Conservation (phyloP, 2,113 vertebrate genomes). For the Colaptes auratus region DNA sequence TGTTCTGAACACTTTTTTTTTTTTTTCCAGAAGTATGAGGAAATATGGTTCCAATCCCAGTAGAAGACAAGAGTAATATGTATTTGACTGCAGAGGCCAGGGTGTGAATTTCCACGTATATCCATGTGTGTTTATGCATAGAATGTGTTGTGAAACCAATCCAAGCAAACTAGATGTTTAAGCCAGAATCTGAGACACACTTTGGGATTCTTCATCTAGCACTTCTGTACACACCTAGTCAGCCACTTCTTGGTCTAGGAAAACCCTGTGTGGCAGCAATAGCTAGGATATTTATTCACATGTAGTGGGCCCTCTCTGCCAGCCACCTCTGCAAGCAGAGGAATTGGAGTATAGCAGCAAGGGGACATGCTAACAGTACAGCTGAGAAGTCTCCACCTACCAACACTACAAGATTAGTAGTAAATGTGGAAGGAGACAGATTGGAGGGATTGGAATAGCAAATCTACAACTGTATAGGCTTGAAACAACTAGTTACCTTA, state of each 20-base stretch:
- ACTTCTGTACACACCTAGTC: background rate
- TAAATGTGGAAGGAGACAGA: background rate
- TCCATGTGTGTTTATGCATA: background rate
- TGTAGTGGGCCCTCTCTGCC: background rate
- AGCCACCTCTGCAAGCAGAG: background rate
- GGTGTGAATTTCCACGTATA: background rate
- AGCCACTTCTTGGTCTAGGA: background rate
- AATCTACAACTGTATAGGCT: background rate
- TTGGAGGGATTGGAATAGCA: background rate
- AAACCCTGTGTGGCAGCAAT: background rate
- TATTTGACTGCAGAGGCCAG: background rate
- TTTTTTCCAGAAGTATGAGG: background rate
- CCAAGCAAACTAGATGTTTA: background rate
- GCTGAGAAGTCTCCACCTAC: background rate
- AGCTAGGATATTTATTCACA: background rate
- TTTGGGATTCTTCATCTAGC: background rate
- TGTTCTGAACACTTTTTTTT: conserved; percentile 19
- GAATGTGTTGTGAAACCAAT: background rate
- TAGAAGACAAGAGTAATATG: background rate
- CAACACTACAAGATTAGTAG: background rate
- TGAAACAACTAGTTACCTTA: background rate
- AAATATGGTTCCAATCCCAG: background rate
- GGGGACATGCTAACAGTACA: background rate
- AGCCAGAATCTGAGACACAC: background rate
- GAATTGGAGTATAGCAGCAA: background rate